These are phyloP conservation scores for Nannoperca obscura DNA, from an alignment of 2,797 vertebrate species.

Conservation along the genomic window DNA sequence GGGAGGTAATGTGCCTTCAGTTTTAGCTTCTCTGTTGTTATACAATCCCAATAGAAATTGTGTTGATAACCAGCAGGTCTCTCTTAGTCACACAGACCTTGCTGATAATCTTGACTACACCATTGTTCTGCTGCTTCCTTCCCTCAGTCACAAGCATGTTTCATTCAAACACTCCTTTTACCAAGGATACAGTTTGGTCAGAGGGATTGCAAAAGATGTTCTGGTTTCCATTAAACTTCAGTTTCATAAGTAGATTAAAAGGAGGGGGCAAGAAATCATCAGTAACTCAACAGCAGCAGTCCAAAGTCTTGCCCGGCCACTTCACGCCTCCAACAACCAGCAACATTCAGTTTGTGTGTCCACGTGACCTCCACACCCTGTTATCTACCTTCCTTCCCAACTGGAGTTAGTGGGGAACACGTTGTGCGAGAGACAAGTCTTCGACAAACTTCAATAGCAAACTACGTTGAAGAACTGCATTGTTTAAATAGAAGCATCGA, in stretches of 20 bases:
- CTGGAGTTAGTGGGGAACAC: conserved; percentile 29
- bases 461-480: conserved; percentile 3
- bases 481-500: neutral
- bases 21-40: neutral
- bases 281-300: conserved; percentile 1
- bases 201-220: neutral
- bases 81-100: neutral
- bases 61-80: neutral
- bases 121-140: neutral
- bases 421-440: neutral
- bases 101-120: neutral
- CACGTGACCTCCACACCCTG: conserved; percentile 29
- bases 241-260: neutral
- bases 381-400: conserved; percentile 17
- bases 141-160: neutral
- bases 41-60: neutral
- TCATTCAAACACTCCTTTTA: neutral
- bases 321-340: conserved; percentile 5
- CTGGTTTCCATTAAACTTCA: neutral
- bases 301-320: conserved; percentile 24
- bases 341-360: conserved; percentile 1
- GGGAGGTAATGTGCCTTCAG: neutral
- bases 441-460: conserved; percentile 1
- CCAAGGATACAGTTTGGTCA: neutral
- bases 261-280: conserved; percentile 8